A percentile compares a stretch with the other conserved stretches of the same genome.
Evolutionary conservation across 2,888 invertebrate species (phyloP).

Genomic region (Megaustenia siamemsis): DNA sequence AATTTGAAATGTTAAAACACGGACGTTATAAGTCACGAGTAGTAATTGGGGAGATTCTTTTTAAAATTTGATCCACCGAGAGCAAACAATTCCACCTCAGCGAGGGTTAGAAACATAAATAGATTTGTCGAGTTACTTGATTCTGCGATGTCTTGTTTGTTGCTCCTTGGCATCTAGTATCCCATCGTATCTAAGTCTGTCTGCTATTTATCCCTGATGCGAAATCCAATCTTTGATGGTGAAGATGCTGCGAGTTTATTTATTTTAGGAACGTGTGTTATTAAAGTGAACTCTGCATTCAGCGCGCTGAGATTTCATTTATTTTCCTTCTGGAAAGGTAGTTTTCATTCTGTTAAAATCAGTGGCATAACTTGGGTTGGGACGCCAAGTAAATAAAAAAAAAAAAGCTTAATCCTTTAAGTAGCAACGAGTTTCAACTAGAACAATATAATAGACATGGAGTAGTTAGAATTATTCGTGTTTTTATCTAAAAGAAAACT

Average conservation of each 20-base stretch:
- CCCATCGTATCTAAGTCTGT: background rate
- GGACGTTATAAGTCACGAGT: background rate
- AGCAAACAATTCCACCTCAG: slow-evolving; percentile 4
- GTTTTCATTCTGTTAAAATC: no score
- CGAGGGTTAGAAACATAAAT: slow-evolving; percentile 13
- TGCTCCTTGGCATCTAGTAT: background rate
- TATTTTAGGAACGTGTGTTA: background rate
- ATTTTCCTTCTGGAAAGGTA: no score
- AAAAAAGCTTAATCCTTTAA: no score
- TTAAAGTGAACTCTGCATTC: background rate
- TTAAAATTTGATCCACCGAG: slow-evolving; percentile 28
- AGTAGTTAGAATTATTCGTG: no score
- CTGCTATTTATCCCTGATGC: background rate
- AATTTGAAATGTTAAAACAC: background rate
- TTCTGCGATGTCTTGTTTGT: slow-evolving; percentile 12
- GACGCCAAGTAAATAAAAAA: no score
- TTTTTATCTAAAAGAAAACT: no score
- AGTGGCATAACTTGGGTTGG: no score
- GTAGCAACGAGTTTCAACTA: no score
- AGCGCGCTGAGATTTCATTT: no score
- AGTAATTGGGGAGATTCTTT: slow-evolving; percentile 1
- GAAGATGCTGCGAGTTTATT: background rate
- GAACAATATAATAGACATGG: no score
- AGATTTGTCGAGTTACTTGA: slow-evolving; percentile 24
- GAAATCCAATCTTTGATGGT: background rate